Base-by-base conservation (phyloP, 2,113 vertebrate genomes). In the Indri indri region DNA sequence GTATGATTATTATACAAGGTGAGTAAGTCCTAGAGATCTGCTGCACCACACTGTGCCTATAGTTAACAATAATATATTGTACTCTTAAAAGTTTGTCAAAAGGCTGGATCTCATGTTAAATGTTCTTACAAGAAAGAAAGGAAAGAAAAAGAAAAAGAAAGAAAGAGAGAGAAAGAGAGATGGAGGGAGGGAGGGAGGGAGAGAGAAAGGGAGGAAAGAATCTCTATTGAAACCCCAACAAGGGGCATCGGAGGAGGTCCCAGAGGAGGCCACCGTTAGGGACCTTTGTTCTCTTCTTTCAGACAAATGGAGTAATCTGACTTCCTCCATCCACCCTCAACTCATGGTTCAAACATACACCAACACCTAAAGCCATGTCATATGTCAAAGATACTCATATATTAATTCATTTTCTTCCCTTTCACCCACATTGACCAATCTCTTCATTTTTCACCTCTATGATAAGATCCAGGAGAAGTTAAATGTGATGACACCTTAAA, bases 401-500 rank as follows among this genome's bases (percentile, higher is more conserved):
- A 63, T 52, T 76, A 20, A 23, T 11, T 85, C 32, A 50, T 59
- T 82, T 61, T 68, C 40, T 74, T 59, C 18, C 47, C n/a, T 87
- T 82, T 66, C 8, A 6, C 40, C 50, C 9, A 8, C 66, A 52
- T 47, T 81, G 50, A 61, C 27, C 25, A 32, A 76, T 25, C 17
- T 90, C 42, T 77, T 5, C 12, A 9, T 79, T 47, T 52, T 93
- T 68, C 34, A 40, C 37, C 34, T 82, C n/a, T 66, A 68, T 59
- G 27, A 63, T 71, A 90, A 96, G 7, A 92, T 42, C 30, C 7
- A 66, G 65, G 57, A 88, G 47, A 85, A 81, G 65, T 40, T 90
- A 68, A 81, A 57, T 59, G 54, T 37, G 50, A 12, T 79, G 20
- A n/a, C 23, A 81, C 81, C 50, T 95, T 90, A 74, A 90, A 50